phyloP scores from a whole-genome alignment of 2,113 vertebrate species.

The Ibidorhyncha struthersii region DNA sequence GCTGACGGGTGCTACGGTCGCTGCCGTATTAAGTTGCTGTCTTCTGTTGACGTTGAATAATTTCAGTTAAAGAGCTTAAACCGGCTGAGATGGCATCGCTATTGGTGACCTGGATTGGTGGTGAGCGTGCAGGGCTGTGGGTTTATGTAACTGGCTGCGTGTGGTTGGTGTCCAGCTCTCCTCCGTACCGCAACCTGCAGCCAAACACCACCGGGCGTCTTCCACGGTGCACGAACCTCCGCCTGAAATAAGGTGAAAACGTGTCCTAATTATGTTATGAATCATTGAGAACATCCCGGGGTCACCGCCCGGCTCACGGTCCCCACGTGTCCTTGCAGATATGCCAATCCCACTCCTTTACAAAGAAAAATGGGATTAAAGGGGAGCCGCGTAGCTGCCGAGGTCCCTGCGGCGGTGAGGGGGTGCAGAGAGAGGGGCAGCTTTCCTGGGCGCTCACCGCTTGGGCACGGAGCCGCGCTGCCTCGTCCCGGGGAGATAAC shows the following conservation, averaged over 20 bases:
- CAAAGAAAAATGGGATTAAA: neutral
- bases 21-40: neutral
- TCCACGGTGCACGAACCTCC: neutral
- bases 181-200: neutral
- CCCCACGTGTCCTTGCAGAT: neutral
- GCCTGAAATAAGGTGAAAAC: neutral
- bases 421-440: neutral
- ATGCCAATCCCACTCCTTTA: neutral
- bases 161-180: neutral
- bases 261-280: neutral
- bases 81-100: neutral
- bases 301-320: fast-evolving
- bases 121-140: neutral
- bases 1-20: fast-evolving
- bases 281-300: neutral
- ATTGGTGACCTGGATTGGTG: neutral
- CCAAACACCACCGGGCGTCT: fast-evolving
- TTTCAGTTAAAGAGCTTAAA: neutral
- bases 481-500: neutral
- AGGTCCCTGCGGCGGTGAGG: neutral
- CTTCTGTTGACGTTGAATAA: neutral
- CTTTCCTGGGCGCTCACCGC: neutral
- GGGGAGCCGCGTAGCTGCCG: fast-evolving
- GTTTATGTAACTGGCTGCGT: neutral
- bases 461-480: fast-evolving